Evolutionary conservation across 2,797 vertebrate genomes (phyloP).

Genomic region (Pogonophryne albipinna): DNA sequence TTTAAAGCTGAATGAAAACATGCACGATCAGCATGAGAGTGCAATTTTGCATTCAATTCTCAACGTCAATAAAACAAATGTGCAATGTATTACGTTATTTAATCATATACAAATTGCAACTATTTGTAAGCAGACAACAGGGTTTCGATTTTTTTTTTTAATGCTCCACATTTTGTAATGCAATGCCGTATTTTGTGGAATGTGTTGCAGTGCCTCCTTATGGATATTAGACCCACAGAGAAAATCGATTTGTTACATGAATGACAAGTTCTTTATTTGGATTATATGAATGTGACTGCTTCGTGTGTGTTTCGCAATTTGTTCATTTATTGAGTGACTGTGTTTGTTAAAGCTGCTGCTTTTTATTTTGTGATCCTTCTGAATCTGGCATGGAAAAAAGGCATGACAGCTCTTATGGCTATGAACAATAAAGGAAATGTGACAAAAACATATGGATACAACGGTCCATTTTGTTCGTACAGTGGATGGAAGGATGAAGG

Average conservation of each 20-base stretch:
- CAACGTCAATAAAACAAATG: conserved; percentile 21
- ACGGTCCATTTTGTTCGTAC: conserved; percentile 8
- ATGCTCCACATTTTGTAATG: conserved; percentile 66
- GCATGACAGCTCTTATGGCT: conserved; percentile 76
- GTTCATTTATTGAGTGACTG: conserved; percentile 81
- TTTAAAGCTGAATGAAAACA: conserved; percentile 46
- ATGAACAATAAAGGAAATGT: conserved; percentile 78
- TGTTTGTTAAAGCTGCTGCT: conserved; percentile 80
- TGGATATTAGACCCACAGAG: conserved; percentile 62
- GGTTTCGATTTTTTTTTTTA: conserved; percentile 39
- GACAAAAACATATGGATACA: conserved; percentile 24
- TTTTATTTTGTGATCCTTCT: conserved; percentile 69
- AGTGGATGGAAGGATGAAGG: neutral
- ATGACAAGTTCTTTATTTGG: conserved; percentile 64
- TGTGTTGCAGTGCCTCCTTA: conserved; percentile 78
- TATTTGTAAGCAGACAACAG: conserved; percentile 46
- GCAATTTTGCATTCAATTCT: conserved; percentile 43
- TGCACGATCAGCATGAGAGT: conserved; percentile 60
- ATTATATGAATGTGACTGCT: conserved; percentile 69
- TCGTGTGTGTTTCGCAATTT: conserved; percentile 68
- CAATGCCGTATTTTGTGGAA: conserved; percentile 64
- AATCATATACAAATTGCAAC: conserved; percentile 15
- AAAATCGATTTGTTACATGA: conserved; percentile 55
- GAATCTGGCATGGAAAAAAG: conserved; percentile 76
- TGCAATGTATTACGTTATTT: conserved; percentile 54